Evolutionary conservation across 2,797 vertebrate species (phyloP), one percentile per base, ranked within the genome.

Genomic region (Gymnothorax reevesii): DNA sequence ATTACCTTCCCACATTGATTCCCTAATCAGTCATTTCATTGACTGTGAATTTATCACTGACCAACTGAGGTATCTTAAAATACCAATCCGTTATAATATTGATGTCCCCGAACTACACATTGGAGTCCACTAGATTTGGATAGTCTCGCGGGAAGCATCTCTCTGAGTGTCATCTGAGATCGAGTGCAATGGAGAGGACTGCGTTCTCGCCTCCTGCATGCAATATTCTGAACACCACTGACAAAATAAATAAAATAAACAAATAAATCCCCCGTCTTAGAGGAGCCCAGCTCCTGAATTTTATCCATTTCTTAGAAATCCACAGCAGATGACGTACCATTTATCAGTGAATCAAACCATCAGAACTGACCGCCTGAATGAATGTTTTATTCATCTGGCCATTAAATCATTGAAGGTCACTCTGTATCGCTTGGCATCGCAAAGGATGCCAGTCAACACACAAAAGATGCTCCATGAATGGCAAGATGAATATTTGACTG

Each of bases 311-410:
- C 20, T 80, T 22, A 10, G 22, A 20, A 54, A n/a, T 80, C 20
- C 77, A 80, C 22, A 9, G 13, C 17, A 25, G 77, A 80, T 2
- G 55, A 42, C 33, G 20, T 27, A 42, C 77, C 52, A 33, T 80
- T 80, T 80, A 80, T 80, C 77, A 55, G 20, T 52, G 2, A 80
- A 55, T 80, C 77, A 54, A 80, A 55, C 55, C 52, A 20, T 55
- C 77, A 80, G 52, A 10, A 22, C 49, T 22, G 52, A 80, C 49
- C 52, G 49, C 4, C 3, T 20, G 4, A 80, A 49, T n/a, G 20
- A 42, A 80, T 77, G 73, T 77, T 52, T 77, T 52, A 52, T 77
- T 77, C 73, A 77, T 52, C 42, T 77, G 73, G 42, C 73, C 15
- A 17, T 77, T 77, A 77, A 77, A 52, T 77, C 73, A 77, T 22